These are phyloP conservation scores for Penaeus indicus DNA, from an alignment of 1,140 invertebrate genomes.

Conservation along the genomic window DNA sequence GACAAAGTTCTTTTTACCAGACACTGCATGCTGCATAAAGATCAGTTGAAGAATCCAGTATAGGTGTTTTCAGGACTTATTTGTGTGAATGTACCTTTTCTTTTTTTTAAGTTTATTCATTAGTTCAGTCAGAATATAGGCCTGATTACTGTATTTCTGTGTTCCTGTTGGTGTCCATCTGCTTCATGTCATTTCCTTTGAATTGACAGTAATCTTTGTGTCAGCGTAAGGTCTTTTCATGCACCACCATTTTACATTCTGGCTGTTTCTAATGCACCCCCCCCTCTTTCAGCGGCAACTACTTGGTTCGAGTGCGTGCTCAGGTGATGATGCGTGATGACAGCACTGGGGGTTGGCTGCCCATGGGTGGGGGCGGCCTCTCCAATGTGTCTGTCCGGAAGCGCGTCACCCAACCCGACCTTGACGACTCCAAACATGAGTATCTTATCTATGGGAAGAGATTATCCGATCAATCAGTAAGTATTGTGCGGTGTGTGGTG, in stretches of 20 bases:
- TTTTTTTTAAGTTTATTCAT: too few species aligned
- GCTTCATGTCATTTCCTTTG: not conserved
- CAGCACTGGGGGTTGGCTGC: constrained; percentile 95
- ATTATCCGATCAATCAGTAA: constrained; percentile 91
- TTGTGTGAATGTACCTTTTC: too few species aligned
- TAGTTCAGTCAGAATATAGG: too few species aligned
- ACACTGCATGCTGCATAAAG: too few species aligned
- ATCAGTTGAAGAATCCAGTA: too few species aligned
- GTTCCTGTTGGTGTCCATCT: too few species aligned
- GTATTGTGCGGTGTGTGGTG: constrained; percentile 65
- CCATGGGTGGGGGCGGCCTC: constrained; percentile 91
- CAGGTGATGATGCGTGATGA: constrained; percentile 99
- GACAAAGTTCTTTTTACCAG: too few species aligned
- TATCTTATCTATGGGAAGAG: constrained; percentile 93
- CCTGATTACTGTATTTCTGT: too few species aligned
- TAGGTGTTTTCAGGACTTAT: too few species aligned
- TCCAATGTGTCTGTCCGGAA: constrained; percentile 91
- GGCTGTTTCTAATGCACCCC: not conserved
- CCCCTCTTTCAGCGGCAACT: constrained; percentile 82
- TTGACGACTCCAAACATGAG: constrained; percentile 78
- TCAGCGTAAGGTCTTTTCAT: not conserved
- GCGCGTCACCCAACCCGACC: constrained; percentile 73
- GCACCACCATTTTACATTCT: constrained; percentile 55
- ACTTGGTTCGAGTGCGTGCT: constrained; percentile 94
- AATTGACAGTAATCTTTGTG: not conserved